Percentiles rank a stretch among this genome's conserved stretches.
phyloP scores from a whole-genome alignment of 2,888 invertebrate species.

The Ptilodon capucinus region DNA sequence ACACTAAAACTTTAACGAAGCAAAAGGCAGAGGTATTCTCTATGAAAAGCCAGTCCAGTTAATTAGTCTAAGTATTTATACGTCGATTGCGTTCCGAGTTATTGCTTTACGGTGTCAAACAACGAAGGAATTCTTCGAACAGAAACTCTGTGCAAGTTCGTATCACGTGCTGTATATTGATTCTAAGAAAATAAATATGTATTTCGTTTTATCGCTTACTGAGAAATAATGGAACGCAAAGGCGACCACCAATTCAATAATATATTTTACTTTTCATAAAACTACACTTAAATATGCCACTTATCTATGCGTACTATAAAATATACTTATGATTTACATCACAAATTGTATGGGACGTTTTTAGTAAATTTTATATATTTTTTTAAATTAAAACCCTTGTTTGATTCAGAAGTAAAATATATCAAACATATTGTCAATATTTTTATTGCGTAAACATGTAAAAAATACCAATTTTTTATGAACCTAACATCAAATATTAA shows the following conservation, averaged over 20 bases:
- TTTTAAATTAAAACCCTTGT: too few species aligned
- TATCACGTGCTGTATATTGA: slow-evolving; percentile 38
- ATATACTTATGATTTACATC: too few species aligned
- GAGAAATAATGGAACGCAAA: slow-evolving; percentile 30
- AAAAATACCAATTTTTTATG: background rate
- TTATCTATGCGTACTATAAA: too few species aligned
- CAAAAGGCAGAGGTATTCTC: too few species aligned
- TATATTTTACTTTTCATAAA: slow-evolving; percentile 15
- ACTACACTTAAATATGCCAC: too few species aligned
- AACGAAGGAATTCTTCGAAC: slow-evolving; percentile 31
- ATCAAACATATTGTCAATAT: too few species aligned
- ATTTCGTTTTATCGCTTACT: slow-evolving; percentile 37
- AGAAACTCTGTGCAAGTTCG: slow-evolving; percentile 25
- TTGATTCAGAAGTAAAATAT: too few species aligned
- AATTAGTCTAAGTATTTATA: background rate
- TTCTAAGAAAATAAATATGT: slow-evolving; percentile 38
- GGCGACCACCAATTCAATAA: slow-evolving; percentile 12
- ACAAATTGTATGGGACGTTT: too few species aligned
- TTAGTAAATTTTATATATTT: too few species aligned
- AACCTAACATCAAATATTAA: background rate
- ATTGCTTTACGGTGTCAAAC: slow-evolving; percentile 11
- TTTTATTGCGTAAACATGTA: too few species aligned
- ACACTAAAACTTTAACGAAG: too few species aligned
- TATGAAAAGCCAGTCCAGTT: too few species aligned
- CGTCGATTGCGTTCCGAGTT: background rate